Evolutionary conservation across 2,888 invertebrate species (phyloP), one percentile per base, ranked within the genome.

Genomic region (Periphyllus acericola): DNA sequence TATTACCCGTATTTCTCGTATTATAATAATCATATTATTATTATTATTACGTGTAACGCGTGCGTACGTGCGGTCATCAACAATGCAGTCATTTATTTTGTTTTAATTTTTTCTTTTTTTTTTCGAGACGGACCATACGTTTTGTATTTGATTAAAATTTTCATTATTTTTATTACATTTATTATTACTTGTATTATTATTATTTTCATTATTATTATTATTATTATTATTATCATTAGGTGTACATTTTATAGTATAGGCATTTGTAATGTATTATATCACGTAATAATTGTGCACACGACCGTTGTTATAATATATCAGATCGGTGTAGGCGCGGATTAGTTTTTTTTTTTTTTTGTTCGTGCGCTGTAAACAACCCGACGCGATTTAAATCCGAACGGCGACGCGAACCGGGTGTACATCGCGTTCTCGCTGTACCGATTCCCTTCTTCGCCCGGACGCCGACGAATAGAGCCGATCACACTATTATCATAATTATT

Each of bases 1-100:
- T 86, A 86, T 86, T 86, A 80, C 86, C 86, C 86, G 86, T 86
- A 86, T 86, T 86, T 80, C 60, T 19, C 14, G 40, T 78, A 40
- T 76, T 84, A 32, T 25, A 71, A 46, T 25, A 34, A n/a, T n/a
- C n/a, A n/a, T n/a, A n/a, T n/a, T n/a, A n/a, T n/a, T n/a, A n/a
- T n/a, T n/a, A n/a, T 40, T 80, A 80, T 52, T 36, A 29, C n/a
- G 11, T 19, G 25, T 29, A 52, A 29, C n/a, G 11, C 9, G 25
- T 29, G 40, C 71, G 71, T 29, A n/a, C n/a, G n/a, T 11, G 3
- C 3, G 85, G 71, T 46, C 46, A 46, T 85, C 76, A 79, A 85
- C 78, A 85, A 85, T 60, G 74, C 83, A 19, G 55, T 74, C 8
- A 34, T 83, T 72, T 74, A 55, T 80, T 60, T 81, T 21, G 25